These are phyloP conservation scores for Drosophila bocqueti DNA, from an alignment of 1,140 invertebrate genomes.

Conservation along the genomic window DNA sequence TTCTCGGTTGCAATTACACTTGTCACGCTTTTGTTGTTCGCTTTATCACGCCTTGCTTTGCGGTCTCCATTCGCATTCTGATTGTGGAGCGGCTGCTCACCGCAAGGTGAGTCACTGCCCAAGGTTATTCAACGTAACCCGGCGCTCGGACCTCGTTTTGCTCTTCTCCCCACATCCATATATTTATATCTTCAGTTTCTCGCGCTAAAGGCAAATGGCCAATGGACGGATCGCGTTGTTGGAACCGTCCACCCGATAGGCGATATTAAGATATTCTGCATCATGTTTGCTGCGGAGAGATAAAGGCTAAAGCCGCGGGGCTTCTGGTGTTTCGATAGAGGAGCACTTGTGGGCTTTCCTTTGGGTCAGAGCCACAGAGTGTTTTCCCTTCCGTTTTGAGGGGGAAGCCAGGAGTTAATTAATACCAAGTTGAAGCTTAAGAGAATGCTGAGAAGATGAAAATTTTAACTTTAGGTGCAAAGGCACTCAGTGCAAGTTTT, in stretches of 20 bases:
- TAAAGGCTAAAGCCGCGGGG: constrained; percentile 10
- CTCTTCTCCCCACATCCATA: constrained; percentile 5
- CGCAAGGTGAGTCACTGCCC: constrained; percentile 54
- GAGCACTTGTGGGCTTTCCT: constrained; percentile 39
- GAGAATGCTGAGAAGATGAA: not conserved
- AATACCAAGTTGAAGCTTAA: not conserved
- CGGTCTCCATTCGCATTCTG: constrained; percentile 38
- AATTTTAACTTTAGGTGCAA: not conserved
- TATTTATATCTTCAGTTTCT: constrained; percentile 16
- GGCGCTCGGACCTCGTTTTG: constrained; percentile 29
- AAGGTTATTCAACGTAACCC: constrained; percentile 54
- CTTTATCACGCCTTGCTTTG: constrained; percentile 23
- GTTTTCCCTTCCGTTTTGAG: not conserved
- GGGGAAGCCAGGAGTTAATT: not conserved
- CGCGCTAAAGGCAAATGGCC: constrained; percentile 51
- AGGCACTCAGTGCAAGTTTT: not conserved
- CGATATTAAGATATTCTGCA: constrained; percentile 28
- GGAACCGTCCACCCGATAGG: constrained; percentile 37
- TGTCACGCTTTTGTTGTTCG: constrained; percentile 13
- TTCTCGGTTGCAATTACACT: constrained; percentile 21
- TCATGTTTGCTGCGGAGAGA: constrained; percentile 9
- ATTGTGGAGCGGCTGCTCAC: constrained; percentile 20
- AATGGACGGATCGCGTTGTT: constrained; percentile 56
- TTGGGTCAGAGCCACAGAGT: not conserved
- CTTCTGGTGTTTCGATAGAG: constrained; percentile 27